Evolutionary conservation across 2,113 vertebrate species (phyloP).

Genomic region (Agapornis roseicollis): DNA sequence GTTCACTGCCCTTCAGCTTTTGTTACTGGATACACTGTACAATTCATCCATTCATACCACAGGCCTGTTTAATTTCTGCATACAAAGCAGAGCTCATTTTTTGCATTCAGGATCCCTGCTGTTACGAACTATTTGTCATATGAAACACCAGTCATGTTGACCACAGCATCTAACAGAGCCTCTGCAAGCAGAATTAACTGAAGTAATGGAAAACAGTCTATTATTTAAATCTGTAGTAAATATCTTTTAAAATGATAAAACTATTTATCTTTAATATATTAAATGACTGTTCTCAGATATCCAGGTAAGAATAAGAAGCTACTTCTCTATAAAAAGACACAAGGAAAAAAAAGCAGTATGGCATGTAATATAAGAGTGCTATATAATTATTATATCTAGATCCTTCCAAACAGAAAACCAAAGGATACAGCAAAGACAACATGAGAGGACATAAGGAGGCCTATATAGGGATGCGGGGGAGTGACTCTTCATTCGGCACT

Average conservation of each 20-base stretch:
- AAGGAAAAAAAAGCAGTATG: neutral
- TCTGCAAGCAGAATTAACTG: neutral
- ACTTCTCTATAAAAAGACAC: neutral
- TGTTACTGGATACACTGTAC: neutral
- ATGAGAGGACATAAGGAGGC: no score
- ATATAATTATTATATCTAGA: neutral
- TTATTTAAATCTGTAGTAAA: neutral
- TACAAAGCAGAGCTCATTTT: neutral
- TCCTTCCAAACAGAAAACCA: neutral
- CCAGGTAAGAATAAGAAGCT: neutral
- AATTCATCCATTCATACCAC: neutral
- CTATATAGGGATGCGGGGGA: no score
- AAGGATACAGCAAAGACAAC: neutral
- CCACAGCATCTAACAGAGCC: neutral
- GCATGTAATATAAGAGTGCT: neutral
- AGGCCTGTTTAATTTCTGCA: neutral
- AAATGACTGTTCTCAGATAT: neutral
- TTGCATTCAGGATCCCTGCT: neutral
- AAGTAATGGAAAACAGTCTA: neutral
- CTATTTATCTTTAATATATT: neutral
- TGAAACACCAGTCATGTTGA: neutral
- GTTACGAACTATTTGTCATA: neutral
- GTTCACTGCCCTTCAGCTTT: neutral
- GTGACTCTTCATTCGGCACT: no score
- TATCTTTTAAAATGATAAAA: neutral